Evolutionary conservation across 2,797 vertebrate species (phyloP), one percentile per base, ranked within the genome.

Genomic region (Sciurus vulgaris): DNA sequence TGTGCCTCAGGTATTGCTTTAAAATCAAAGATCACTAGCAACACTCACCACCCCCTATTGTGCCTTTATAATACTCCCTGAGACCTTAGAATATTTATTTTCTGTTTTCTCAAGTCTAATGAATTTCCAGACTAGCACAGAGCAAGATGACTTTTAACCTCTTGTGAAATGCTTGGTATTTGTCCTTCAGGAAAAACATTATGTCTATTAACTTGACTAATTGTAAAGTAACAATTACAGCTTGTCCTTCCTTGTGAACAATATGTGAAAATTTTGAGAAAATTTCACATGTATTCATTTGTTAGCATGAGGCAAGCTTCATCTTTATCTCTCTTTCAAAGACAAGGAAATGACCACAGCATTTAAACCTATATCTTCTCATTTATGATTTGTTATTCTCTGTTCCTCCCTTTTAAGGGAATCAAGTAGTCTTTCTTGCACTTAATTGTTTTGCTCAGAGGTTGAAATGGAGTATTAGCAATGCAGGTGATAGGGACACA

Each of bases 151-250:
- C 79, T 54, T 67, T 35, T 95, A 90, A 97, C 72, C 93, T 96
- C 79, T 96, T 97, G 47, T 87, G 70, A 96, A 96, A 96, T 74
- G 24, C 35, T 96, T 74, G 77, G 77, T 86, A 74, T 97, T 95
- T 74, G 92, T 94, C 86, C 89, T 95, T 96, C 88, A 89, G 81
- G 67, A 92, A 33, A 95, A 79, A 94, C 79, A 54, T 92, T 83
- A 92, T 44, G 24, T 14, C 74, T 96, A 69, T 86, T 86, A 86
- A 70, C 87, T 67, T 93, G 56, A 44, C 69, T 30, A 94, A 93
- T 54, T 81, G 61, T 61, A 81, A 96, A 94, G 84, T 67, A 93
- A 83, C 56, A 61, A n/a, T 41, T 65, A 63, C 20, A 70, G 44
- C 30, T 72, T 94, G 51, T 54, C 56, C 56, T 93, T 82, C 41